phyloP scores from a whole-genome alignment of 2,797 vertebrate genomes.

The Trachops cirrhosus region DNA sequence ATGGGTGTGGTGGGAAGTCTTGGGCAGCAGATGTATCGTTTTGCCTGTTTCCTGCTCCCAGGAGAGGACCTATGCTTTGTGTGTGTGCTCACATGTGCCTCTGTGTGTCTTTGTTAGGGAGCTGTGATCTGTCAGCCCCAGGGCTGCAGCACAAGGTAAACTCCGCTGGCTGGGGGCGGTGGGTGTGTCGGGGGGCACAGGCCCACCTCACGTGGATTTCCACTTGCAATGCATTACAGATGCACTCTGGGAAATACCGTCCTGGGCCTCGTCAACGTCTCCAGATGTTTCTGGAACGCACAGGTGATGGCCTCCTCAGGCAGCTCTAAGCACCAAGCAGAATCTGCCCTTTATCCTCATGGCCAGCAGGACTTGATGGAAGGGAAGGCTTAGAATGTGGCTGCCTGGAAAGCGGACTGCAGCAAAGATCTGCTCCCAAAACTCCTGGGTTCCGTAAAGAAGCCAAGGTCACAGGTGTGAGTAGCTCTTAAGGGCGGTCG shows the following conservation, averaged over 20 bases:
- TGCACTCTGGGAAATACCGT: neutral
- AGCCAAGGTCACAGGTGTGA: neutral
- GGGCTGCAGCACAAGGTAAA: neutral
- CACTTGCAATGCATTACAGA: neutral
- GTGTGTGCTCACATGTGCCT: neutral
- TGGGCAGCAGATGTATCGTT: neutral
- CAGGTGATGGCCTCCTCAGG: neutral
- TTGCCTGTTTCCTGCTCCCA: neutral
- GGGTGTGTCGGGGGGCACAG: neutral
- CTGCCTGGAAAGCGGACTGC: neutral
- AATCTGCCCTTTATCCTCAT: neutral
- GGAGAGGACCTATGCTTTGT: neutral
- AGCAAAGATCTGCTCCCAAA: neutral
- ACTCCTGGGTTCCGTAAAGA: neutral
- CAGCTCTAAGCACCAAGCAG: neutral
- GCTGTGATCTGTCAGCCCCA: neutral
- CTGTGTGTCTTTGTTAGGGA: neutral
- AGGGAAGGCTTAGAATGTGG: neutral
- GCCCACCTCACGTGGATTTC: neutral
- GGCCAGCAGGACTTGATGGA: neutral
- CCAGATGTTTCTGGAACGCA: conserved; percentile 14
- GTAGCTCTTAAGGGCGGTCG: neutral
- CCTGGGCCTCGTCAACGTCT: neutral
- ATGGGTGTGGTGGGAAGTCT: neutral
- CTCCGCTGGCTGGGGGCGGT: neutral